Base-by-base conservation (phyloP, 2,888 invertebrate species). In the Ligdia adustata region DNA sequence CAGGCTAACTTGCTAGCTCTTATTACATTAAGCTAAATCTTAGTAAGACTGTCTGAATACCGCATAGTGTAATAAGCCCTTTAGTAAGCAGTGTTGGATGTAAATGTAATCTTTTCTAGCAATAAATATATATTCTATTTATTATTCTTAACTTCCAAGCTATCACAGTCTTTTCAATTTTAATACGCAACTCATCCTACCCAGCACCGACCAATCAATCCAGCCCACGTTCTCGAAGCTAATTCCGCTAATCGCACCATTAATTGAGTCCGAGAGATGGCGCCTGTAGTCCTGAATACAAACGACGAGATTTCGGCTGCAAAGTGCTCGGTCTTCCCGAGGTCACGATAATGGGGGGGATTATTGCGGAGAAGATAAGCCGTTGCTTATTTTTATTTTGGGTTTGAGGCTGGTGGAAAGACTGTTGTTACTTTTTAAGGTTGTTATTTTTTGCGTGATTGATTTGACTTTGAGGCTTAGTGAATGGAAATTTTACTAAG, bases 201-300 rank as follows among this genome's bases (percentile, higher is more conserved):
- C 22, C 16, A 27, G 11, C 9, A 14, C 34, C 13, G 26, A 45
- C 38, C 46, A 29, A 48, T 48, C 44, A 41, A 48, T 44, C 54
- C 28, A 38, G 29, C 70, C 68, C 70, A 46, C 67, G 82, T 82
- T 71, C 76, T 82, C 75, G 68, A 70, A 80, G 71, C 79, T 82
- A 83, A 86, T 85, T 82, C 75, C 69, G 77, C 81, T 79, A 85
- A 88, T 86, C 81, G 82, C 64, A 69, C 74, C 83, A 87, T 88
- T 87, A 88, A 86, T 87, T 82, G 82, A 76, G 69, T 71, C 64
- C 72, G 69, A 82, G 73, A 72, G 37, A 12, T 27, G 37, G 27
- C 37, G 11, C 9, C 37, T 4, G 9, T 22, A 27, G 22, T 16
- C 26, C 37, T 27, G 43, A 51, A 51, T 51, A 51, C 45, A 51